Evolutionary conservation across 1,140 invertebrate species (phyloP).

Genomic region (Ceratitis capitata): DNA sequence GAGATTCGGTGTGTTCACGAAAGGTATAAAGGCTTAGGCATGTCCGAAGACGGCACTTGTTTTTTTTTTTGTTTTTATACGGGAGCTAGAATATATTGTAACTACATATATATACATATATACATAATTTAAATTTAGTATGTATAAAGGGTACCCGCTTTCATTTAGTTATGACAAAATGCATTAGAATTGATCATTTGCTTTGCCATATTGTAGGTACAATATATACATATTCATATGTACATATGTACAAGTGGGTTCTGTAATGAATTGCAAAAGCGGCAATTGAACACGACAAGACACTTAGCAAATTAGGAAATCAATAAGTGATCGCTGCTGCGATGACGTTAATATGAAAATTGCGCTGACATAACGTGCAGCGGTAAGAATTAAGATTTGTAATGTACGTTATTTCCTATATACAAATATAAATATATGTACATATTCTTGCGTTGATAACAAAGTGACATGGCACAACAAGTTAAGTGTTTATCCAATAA

Average conservation of each 20-base stretch:
- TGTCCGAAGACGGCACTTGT: too few relatives aligned
- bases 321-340: background rate
- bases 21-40: too few relatives aligned
- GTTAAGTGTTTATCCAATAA: background rate
- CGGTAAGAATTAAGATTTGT: background rate
- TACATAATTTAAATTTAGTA: background rate
- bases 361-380: background rate
- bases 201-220: background rate
- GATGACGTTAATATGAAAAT: background rate
- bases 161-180: background rate
- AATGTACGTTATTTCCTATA: background rate
- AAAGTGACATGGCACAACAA: background rate
- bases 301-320: conserved; percentile 22
- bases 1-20: too few relatives aligned
- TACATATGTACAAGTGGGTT: background rate
- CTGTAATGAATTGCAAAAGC: background rate
- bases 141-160: background rate
- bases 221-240: background rate
- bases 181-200: background rate
- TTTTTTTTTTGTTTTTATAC: too few relatives aligned
- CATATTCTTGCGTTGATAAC: background rate
- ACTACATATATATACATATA: background rate
- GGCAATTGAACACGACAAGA: conserved; percentile 18
- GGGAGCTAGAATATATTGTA: background rate
- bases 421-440: background rate